Base-by-base conservation (phyloP, 2,113 vertebrate genomes). In the Calyptommatus sinebrachiatus region DNA sequence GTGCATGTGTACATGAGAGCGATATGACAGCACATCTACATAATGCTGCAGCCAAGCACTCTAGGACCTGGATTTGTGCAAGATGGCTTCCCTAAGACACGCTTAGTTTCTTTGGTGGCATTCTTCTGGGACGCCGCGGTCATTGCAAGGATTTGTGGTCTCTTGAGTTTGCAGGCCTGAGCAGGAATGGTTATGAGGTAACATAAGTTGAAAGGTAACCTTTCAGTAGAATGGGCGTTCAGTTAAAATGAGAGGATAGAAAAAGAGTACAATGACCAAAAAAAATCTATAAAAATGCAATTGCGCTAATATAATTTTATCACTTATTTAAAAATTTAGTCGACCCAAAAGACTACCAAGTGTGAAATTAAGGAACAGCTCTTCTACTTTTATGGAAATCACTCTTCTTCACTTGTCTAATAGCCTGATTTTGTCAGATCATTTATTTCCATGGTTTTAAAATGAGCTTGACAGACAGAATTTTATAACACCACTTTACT, bases 261-360 rank as follows among this genome's bases (percentile, higher is more conserved):
- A 93, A 71, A 95, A 94, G 94, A 95, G 94, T 93, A 95, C 94
- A 95, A 95, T 94, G 94, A 92, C 94, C 93, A 95, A 95, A 96
- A 94, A n/a, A 95, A 95, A 95, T 95, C 95, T 94, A 96, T 96
- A 95, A 95, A 95, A 96, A 96, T 94, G 94, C 94, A 95, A 96
- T 95, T 95, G 95, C 80, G 66, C 93, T 95, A 95, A 95, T 96
- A 96, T 95, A 95, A 95, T 96, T 96, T 95, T 95, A 95, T 95
- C 95, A 96, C 95, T 95, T 96, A 95, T 96, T 96, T 96, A 95
- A 95, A 95, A 96, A 96, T 96, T 94, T 95, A 95, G 94, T 95
- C 94, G 94, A 96, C 95, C 95, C 95, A 95, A 95, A 95, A 95
- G 95, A 96, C 95, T 95, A 95, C 93, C 92, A 94, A 95, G 94